A percentile compares a stretch with the other conserved stretches of the same genome.
phyloP scores from a whole-genome alignment of 2,113 vertebrate genomes.

The Cyanoderma ruficeps region DNA sequence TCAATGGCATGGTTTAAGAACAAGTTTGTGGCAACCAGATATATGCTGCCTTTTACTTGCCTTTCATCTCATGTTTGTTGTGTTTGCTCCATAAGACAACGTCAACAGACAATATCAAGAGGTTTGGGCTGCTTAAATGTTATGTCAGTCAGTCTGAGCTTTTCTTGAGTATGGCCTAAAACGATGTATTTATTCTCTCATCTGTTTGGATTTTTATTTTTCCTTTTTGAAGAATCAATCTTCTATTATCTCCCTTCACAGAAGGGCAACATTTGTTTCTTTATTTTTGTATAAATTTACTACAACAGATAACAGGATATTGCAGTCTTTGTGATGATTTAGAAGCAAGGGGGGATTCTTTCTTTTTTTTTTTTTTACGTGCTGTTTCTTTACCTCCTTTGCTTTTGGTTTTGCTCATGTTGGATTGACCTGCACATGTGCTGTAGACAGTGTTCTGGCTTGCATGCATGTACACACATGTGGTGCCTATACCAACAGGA shows the following conservation, averaged over 20 bases:
- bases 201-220: not conserved
- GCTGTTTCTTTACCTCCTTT: conserved; percentile 23
- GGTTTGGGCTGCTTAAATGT: not conserved
- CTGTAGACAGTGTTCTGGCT: conserved; percentile 23
- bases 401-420: conserved; percentile 40
- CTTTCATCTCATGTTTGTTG: not conserved
- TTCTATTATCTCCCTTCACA: not conserved
- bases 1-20: not conserved
- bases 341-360: not conserved
- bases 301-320: conserved; percentile 61
- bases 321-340: conserved; percentile 52
- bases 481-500: not conserved
- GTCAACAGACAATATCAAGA: not conserved
- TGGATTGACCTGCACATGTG: conserved; percentile 37
- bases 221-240: not conserved
- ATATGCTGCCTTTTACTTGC: not conserved
- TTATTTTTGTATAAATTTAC: conserved; percentile 32
- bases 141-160: not conserved
- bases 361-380: not conserved
- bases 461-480: not conserved
- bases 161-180: not conserved
- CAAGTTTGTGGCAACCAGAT: not conserved
- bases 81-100: not conserved
- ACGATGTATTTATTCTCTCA: not conserved
- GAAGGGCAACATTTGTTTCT: conserved; percentile 53